Percentiles rank a stretch among this genome's conserved stretches.
Conservation (phyloP, 2,797 vertebrate genomes). For the Mionectes olivaceus region DNA sequence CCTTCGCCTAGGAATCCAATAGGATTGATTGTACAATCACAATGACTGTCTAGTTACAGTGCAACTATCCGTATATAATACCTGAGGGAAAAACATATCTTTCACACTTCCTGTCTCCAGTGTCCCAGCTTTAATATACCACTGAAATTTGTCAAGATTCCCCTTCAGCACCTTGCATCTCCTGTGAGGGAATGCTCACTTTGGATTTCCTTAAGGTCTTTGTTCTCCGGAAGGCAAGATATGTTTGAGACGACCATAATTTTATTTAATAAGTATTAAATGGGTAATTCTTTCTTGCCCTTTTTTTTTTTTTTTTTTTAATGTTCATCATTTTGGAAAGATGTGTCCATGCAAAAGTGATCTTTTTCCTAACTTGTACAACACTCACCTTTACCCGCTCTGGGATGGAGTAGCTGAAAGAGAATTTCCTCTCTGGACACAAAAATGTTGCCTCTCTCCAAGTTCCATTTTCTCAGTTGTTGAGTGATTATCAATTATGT, state of each 20-base stretch:
- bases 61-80: not conserved
- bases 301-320: no score
- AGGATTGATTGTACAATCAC: conserved; percentile 35
- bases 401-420: conserved; percentile 36
- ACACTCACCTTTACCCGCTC: not conserved
- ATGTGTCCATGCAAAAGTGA: not conserved
- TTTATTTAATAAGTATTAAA: not conserved
- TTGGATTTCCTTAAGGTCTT: conserved; percentile 30
- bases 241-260: not conserved
- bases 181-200: not conserved
- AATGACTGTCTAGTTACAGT: conserved; percentile 5
- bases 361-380: conserved; percentile 3
- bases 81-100: conserved; percentile 31
- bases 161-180: conserved; percentile 32
- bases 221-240: conserved; percentile 22
- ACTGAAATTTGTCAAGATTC: conserved; percentile 51
- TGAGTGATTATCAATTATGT: conserved; percentile 74
- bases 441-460: conserved; percentile 57
- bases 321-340: not conserved
- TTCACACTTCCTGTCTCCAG: conserved; percentile 52
- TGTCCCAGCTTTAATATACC: conserved; percentile 47
- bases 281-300: not conserved
- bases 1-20: conserved; percentile 47
- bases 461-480: conserved; percentile 72
- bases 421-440: conserved; percentile 60